Percentiles rank a stretch among this genome's conserved stretches.
Evolutionary conservation across 2,888 invertebrate species (phyloP).

Genomic region (Dasysyrphus albostriatus): DNA sequence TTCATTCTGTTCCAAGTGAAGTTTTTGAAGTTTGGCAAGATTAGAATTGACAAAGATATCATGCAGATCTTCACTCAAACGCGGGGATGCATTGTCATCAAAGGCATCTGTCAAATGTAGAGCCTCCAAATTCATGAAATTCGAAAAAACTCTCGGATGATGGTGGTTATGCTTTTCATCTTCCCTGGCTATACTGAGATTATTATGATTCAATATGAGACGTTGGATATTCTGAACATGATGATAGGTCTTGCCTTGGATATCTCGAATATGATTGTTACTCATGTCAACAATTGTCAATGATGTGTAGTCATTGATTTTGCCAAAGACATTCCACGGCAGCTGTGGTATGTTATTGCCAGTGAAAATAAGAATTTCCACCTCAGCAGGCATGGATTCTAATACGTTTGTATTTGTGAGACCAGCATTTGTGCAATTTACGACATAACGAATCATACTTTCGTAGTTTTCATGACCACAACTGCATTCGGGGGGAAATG

Average conservation of each 20-base stretch:
- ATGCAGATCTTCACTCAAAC: constrained; percentile 88
- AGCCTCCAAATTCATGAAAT: constrained; percentile 88
- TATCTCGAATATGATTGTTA: constrained; percentile 88
- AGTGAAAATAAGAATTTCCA: constrained; percentile 89
- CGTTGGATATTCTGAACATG: constrained; percentile 88
- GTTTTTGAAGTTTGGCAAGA: constrained; percentile 87
- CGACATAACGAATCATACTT: constrained; percentile 85
- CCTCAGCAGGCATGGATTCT: constrained; percentile 87
- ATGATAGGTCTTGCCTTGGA: constrained; percentile 90
- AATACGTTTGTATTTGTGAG: constrained; percentile 87
- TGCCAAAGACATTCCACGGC: constrained; percentile 90
- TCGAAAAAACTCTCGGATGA: constrained; percentile 89
- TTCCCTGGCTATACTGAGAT: constrained; percentile 86
- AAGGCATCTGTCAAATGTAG: constrained; percentile 90
- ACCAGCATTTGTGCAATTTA: constrained; percentile 89
- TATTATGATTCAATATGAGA: constrained; percentile 89
- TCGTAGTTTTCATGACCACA: constrained; percentile 86
- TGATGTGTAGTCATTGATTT: constrained; percentile 85
- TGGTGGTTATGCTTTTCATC: constrained; percentile 86
- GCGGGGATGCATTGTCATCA: constrained; percentile 86
- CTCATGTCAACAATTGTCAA: constrained; percentile 90
- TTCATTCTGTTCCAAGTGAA: constrained; percentile 91
- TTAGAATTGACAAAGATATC: constrained; percentile 89
- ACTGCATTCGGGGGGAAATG: constrained; percentile 85
- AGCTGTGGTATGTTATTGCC: constrained; percentile 88